These are phyloP conservation scores for Misgurnus mizolepis DNA, from an alignment of 2,113 vertebrate genomes.

Conservation along the genomic window DNA sequence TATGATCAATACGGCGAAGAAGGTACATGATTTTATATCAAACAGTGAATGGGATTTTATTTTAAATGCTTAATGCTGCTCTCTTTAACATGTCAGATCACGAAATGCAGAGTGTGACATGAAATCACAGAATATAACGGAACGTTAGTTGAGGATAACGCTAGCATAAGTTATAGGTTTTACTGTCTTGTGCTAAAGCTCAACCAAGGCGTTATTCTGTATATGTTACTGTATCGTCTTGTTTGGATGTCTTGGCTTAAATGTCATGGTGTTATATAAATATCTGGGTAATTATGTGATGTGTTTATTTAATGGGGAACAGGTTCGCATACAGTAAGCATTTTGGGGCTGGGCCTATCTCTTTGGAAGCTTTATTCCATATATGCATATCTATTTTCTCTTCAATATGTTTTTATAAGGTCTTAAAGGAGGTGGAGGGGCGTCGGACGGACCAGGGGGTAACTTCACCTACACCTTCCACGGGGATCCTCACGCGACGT, in stretches of 20 bases:
- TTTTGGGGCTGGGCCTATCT: background rate
- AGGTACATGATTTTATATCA: slow-evolving; percentile 72
- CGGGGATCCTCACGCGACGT: slow-evolving; percentile 95
- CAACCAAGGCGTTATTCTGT: too few relatives aligned
- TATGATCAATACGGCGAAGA: slow-evolving; percentile 98
- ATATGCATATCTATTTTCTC: background rate
- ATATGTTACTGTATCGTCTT: background rate
- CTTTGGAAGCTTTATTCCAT: background rate
- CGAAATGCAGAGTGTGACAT: too few relatives aligned
- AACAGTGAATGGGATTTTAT: background rate
- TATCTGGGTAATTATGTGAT: background rate
- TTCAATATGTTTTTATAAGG: slow-evolving; percentile 69
- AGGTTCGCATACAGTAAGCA: background rate
- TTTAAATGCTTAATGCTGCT: background rate
- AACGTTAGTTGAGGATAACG: too few relatives aligned
- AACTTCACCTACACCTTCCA: slow-evolving; percentile 97
- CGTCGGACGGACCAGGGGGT: slow-evolving; percentile 86
- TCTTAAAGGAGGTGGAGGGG: slow-evolving; percentile 91
- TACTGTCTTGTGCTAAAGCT: too few relatives aligned
- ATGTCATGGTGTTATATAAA: background rate
- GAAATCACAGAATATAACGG: too few relatives aligned
- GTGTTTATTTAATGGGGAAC: background rate
- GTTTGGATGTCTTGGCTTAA: background rate
- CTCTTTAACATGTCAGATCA: background rate
- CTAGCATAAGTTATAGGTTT: too few relatives aligned